Conservation (phyloP, 2,888 invertebrate species). For the Trichogramma evanescens region DNA sequence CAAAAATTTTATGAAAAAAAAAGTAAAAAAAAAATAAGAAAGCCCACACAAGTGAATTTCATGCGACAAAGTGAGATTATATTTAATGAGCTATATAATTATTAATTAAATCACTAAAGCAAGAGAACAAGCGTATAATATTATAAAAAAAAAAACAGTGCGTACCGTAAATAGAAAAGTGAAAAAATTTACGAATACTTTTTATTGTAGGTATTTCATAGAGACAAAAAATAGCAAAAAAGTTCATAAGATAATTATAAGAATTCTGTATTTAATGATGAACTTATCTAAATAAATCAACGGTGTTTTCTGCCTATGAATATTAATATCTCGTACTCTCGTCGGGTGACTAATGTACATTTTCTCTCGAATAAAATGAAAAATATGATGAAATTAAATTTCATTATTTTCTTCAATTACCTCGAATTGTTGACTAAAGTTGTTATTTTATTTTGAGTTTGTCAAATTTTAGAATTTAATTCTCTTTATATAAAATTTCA, state of each 20-base stretch:
- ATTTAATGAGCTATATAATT: slow-evolving; percentile 44
- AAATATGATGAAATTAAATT: slow-evolving; percentile 32
- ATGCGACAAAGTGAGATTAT: slow-evolving; percentile 55
- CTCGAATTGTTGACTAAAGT: no score
- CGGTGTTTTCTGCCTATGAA: slow-evolving; percentile 46
- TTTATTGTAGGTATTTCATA: slow-evolving; percentile 47
- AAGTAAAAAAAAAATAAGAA: slow-evolving; percentile 22
- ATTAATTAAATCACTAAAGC: slow-evolving; percentile 39
- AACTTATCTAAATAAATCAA: slow-evolving; percentile 41
- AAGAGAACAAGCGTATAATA: background rate
- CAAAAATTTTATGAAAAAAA: slow-evolving; percentile 31
- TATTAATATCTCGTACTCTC: slow-evolving; percentile 37
- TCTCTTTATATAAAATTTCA: no score
- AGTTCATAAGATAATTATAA: slow-evolving; percentile 32
- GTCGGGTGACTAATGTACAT: slow-evolving; percentile 29
- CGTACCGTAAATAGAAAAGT: slow-evolving; percentile 25
- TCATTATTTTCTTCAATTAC: slow-evolving; percentile 14
- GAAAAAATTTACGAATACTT: slow-evolving; percentile 40
- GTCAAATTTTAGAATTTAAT: no score
- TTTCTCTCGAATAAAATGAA: slow-evolving; percentile 23
- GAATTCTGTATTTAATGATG: slow-evolving; percentile 41
- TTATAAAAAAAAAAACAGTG: slow-evolving; percentile 17
- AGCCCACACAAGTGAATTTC: slow-evolving; percentile 41
- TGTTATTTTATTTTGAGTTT: no score
- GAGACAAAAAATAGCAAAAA: slow-evolving; percentile 32